Conservation (phyloP, 1,140 invertebrate species). For the Drosophila elegans region DNA sequence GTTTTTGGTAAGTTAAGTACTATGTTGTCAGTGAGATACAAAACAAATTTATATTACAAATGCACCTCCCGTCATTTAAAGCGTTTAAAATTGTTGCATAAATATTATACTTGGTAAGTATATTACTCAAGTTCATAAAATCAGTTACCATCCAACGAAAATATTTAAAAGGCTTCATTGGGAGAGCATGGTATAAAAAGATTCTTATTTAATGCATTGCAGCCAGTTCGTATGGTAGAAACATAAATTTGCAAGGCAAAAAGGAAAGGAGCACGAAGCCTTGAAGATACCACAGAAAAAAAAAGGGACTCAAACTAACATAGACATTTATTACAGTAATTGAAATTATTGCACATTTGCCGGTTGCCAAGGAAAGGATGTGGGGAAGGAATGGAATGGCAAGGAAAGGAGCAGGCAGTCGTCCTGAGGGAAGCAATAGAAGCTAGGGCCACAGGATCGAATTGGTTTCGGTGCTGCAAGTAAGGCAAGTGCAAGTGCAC, state of each 20-base stretch:
- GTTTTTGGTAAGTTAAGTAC: too few species aligned
- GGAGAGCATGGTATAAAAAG: conserved; percentile 2
- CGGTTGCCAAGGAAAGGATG: conserved; percentile 65
- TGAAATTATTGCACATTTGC: conserved; percentile 84
- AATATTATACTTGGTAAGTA: too few species aligned
- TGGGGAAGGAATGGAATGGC: conserved; percentile 3
- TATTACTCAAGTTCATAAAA: too few species aligned
- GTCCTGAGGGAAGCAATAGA: conserved; percentile 34
- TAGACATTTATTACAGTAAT: conserved; percentile 84
- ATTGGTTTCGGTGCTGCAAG: conserved; percentile 16
- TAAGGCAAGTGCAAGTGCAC: conserved; percentile 19
- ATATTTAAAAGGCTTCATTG: conserved; percentile 35
- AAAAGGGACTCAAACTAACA: conserved; percentile 51
- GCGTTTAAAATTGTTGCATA: too few species aligned
- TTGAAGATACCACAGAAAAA: conserved; percentile 9
- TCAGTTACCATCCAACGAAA: conserved; percentile 8
- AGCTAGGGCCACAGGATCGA: conserved; percentile 28
- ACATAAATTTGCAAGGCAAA: conserved; percentile 70
- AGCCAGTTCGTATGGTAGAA: conserved; percentile 34
- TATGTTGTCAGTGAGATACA: too few species aligned
- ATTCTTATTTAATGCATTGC: conserved; percentile 37
- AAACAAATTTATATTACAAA: too few species aligned
- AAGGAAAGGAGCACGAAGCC: not conserved
- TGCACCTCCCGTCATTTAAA: too few species aligned
- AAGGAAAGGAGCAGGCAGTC: not conserved